Evolutionary conservation across 1,140 invertebrate genomes (phyloP), one percentile per base, ranked within the genome.

Genomic region (Batillaria attramentaria): DNA sequence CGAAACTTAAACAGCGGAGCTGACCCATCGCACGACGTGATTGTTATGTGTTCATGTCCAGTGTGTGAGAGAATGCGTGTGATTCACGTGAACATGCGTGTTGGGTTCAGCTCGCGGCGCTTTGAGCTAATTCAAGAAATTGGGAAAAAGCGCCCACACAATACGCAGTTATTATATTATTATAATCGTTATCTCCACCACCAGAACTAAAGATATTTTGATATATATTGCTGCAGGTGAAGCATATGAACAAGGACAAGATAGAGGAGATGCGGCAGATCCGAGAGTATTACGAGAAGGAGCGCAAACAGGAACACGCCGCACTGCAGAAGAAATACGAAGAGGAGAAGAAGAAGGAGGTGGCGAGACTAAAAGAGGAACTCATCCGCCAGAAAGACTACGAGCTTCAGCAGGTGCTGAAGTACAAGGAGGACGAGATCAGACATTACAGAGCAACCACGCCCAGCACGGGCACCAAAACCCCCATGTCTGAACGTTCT

Each of bases 391-490:
- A 82, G 72, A 82, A 79, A 57, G 81, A 82, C 57, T 78, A 78
- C 50, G 81, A 82, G 62, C 81, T 82, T n/a, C 81, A 80, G 66
- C 81, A 82, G 70, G 78, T 82, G 39, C 66, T 82, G 1, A 74
- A 77, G 70, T 82, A 82, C 72, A 79, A 77, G 70, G 81, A 80
- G 28, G 66, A 46, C 66, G 81, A 80, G 74, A 78, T 75, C 50
- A 37, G 39, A 28, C 37, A 41, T 35, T 75, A 75, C 73, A 16
- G 73, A 4, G 60, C 73, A 6, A 50, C 60, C 57, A 75, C 73
- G 20, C 73, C 73, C 31, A 42, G 42, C n/a, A 54, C 39, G 13
- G 73, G 73, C 16, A 35, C 28, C 37, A 57, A 62, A 5, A 75
- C 73, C 1, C 73, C 73, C 35, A 3, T 75, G 35, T 62, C 73